Percentiles rank a stretch among this genome's conserved stretches.
Evolutionary conservation across 2,888 invertebrate genomes (phyloP).

Genomic region (Helobdella robusta): DNA sequence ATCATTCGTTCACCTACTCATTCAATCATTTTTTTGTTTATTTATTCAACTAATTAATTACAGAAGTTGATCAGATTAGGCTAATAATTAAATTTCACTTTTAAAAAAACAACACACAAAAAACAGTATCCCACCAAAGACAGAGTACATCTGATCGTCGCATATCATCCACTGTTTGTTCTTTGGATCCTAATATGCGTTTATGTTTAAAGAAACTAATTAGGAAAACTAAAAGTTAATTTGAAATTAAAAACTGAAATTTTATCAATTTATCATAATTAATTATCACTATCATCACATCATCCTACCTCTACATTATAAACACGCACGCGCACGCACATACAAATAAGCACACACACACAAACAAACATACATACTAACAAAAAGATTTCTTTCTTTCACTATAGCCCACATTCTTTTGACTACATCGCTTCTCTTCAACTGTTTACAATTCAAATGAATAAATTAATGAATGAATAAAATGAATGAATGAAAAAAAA

Average conservation of each 20-base stretch:
- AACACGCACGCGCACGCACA: conserved; percentile 37
- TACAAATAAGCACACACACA: no score
- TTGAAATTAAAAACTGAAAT: not conserved
- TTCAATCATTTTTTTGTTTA: no score
- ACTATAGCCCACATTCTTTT: conserved; percentile 48
- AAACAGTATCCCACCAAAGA: conserved; percentile 75
- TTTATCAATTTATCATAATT: not conserved
- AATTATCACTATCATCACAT: no score
- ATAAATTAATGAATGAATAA: not conserved
- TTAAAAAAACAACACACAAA: conserved; percentile 6
- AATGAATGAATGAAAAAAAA: not conserved
- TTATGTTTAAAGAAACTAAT: not conserved
- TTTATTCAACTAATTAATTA: no score
- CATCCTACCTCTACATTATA: no score
- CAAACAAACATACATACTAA: conserved; percentile 31
- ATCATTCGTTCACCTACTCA: no score
- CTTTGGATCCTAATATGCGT: conserved; percentile 63
- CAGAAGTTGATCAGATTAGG: not conserved
- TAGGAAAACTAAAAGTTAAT: not conserved
- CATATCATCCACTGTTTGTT: conserved; percentile 90
- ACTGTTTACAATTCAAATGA: conserved; percentile 34
- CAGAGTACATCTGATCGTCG: conserved; percentile 76
- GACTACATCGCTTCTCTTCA: conserved; percentile 47
- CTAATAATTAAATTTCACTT: not conserved
- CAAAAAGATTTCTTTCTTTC: conserved; percentile 46